Evolutionary conservation across 2,888 invertebrate genomes (phyloP), one percentile per base, ranked within the genome.

Genomic region (Caenorhabditis plicata): DNA sequence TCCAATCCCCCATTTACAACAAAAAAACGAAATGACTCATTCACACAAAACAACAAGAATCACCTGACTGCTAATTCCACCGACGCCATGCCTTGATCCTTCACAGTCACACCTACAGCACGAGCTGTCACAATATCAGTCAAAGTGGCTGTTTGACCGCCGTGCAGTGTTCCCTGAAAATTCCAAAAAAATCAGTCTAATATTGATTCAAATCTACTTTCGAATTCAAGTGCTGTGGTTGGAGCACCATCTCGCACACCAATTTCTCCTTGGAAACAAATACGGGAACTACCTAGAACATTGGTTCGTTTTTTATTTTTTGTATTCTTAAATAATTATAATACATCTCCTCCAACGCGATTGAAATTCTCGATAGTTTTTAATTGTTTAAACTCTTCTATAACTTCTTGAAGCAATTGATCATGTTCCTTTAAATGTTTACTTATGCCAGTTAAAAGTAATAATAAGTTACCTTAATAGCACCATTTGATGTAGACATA

Each of bases 91-190:
- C 74, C 74, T 39, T 63, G 49, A 46, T 69, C 65, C 42, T 64
- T 68, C 9, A 71, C 66, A 4, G 71, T 64, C 25, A 77, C 57
- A 31, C 73, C 72, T 23, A 74, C 64, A 11, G 70, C 70, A 20
- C 75, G 47, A n/a, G 74, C 74, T 1, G 76, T 77, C 27, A 75
- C 52, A 20, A 78, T 73, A 42, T 78, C 78, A 7, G 74, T 72
- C 39, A 78, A 53, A 9, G 73, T 58, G 7, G 78, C 78, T 3
- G 74, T 70, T 32, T 71, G 68, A 8, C 78, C 77, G 31, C 75
- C 75, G 52, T 77, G 75, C n/a, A 77, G 53, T 3, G 77, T 73
- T 31, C 74, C 75, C 64, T 69, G 33, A 38, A 50, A 39, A 36
- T 27, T 31, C 19, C 33, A 9, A n/a, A n/a, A n/a, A n/a, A n/a